Evolutionary conservation across 1,140 invertebrate species (phyloP).

Genomic region (Drosophila serrata): DNA sequence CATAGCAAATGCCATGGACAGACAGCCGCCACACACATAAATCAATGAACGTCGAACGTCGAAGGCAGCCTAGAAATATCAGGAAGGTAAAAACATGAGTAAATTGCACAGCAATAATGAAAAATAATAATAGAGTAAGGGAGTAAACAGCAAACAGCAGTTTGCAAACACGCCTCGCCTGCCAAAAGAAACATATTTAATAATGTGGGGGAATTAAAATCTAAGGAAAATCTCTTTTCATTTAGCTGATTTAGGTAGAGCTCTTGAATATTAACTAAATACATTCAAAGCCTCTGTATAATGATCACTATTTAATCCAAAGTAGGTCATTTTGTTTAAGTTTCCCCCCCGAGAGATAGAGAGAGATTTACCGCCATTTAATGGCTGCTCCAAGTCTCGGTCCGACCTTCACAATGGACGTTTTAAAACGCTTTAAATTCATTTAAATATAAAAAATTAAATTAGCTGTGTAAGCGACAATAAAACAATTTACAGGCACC

Average conservation of each 20-base stretch:
- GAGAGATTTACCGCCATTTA: not conserved
- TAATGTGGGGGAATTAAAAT: conserved; percentile 14
- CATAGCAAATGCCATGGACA: conserved; percentile 42
- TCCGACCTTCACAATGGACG: conserved; percentile 4
- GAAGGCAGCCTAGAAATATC: conserved; percentile 39
- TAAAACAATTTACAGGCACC: conserved; percentile 32
- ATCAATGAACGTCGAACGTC: conserved; percentile 38
- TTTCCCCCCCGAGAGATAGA: not conserved
- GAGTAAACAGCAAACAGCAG: conserved; percentile 13
- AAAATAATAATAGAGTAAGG: conserved; percentile 39
- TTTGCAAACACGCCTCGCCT: conserved; percentile 25
- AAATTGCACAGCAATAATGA: conserved; percentile 50
- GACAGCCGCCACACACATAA: conserved; percentile 37
- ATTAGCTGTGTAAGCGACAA: conserved; percentile 25
- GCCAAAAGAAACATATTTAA: conserved; percentile 18
- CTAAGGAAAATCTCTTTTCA: not conserved
- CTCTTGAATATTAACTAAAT: not conserved
- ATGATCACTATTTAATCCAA: not conserved
- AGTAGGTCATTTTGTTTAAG: conserved; percentile 1
- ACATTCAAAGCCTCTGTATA: not conserved
- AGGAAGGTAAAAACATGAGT: conserved; percentile 37
- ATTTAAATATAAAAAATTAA: conserved; percentile 27
- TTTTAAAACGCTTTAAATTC: conserved; percentile 27
- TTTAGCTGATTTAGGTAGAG: not conserved
- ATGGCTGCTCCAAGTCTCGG: not conserved